Conservation (phyloP, 2,888 invertebrate species). For the Drosophila koepferae region DNA sequence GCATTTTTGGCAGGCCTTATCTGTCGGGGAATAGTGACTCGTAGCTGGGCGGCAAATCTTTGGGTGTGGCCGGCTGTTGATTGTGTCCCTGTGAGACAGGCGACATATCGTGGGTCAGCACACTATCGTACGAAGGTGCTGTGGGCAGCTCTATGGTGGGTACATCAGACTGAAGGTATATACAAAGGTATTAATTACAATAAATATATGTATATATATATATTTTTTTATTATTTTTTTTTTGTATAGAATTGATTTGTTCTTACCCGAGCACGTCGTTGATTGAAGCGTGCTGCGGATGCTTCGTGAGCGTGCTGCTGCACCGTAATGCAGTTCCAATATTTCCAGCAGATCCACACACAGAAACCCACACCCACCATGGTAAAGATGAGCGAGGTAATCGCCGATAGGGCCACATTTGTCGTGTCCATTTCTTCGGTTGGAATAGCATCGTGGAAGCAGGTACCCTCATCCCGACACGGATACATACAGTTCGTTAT, state of each 20-base stretch:
- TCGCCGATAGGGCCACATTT: conserved; percentile 83
- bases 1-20: conserved; percentile 64
- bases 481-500: conserved; percentile 83
- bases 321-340: conserved; percentile 84
- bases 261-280: conserved; percentile 64
- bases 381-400: conserved; percentile 84
- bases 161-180: conserved; percentile 65
- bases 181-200: neutral
- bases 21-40: conserved; percentile 84
- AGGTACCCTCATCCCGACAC: conserved; percentile 83
- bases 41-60: conserved; percentile 84
- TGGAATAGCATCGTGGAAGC: conserved; percentile 78
- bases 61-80: conserved; percentile 77
- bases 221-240: too few species aligned
- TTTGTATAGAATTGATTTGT: neutral
- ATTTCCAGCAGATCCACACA: conserved; percentile 84
- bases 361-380: conserved; percentile 84
- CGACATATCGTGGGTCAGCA: conserved; percentile 47
- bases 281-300: conserved; percentile 78
- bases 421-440: conserved; percentile 78
- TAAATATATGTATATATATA: neutral
- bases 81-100: conserved; percentile 55
- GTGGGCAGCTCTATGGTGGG: conserved; percentile 81
- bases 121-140: conserved; percentile 57
- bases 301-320: conserved; percentile 84